Evolutionary conservation across 2,113 vertebrate genomes (phyloP), one percentile per base, ranked within the genome.

Genomic region (Axis porcinus): DNA sequence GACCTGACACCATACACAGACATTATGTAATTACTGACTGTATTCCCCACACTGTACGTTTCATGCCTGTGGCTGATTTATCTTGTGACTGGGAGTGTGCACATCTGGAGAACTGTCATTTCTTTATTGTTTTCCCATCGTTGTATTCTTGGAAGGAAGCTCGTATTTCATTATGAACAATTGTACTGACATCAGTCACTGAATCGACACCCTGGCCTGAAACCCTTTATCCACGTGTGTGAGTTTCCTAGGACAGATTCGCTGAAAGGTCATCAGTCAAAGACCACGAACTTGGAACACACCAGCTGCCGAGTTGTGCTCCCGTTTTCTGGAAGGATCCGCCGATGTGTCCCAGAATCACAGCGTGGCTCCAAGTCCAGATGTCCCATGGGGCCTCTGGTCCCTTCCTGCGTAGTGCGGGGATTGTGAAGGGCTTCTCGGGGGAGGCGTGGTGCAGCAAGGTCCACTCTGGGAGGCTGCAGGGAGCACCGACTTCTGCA

Each of bases 21-120:
- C 4, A 1, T 5, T 3, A 9, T 2, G 7, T 25, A 5, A 1
- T 27, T 40, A 8, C 33, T 40, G 81, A 5, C n/a, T 16, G 6
- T 16, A 7, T 36, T 36, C 21, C 33, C 33, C 79, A 15, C 21
- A 25, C 13, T 5, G 81, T 2, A 7, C 81, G 2, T 9, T 27
- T 14, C 21, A 15, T 7, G 81, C 81, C 81, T 23, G 21, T 25
- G 21, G n/a, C n/a, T 21, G 45, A 8, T 25, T 55, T 55, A 6
- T 36, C 9, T 10, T 25, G 81, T 14, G 52, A 2, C 52, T 4
- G n/a, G 52, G n/a, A 27, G n/a, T 27, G n/a, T 15, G 81, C 23
- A 15, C 21, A 23, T 55, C 81, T 83, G n/a, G 7, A 83, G 52
- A 27, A 25, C 21, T 15, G 4, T 62, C 52, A 12, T 45, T 36